Evolutionary conservation across 2,113 vertebrate genomes (phyloP).

Genomic region (Chrysochloris asiatica): DNA sequence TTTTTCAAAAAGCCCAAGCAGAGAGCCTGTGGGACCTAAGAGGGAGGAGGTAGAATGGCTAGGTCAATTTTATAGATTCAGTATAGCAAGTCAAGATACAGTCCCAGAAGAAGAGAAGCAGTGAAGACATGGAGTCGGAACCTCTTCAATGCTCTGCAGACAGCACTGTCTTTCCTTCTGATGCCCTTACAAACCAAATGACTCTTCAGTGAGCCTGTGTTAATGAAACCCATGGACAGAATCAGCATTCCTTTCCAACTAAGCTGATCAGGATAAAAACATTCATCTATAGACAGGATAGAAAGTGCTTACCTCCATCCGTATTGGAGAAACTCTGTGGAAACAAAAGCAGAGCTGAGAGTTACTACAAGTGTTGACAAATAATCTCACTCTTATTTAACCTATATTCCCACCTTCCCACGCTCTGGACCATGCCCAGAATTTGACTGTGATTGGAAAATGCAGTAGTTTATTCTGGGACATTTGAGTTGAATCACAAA

Average conservation of each 20-base stretch:
- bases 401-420: background rate
- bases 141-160: background rate
- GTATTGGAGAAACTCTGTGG: slow-evolving; percentile 92
- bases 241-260: background rate
- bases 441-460: background rate
- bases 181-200: background rate
- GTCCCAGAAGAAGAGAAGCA: background rate
- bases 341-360: slow-evolving; percentile 78
- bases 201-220: background rate
- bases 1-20: slow-evolving; percentile 22
- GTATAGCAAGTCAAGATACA: background rate
- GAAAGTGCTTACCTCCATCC: slow-evolving; percentile 90
- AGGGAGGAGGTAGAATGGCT: background rate
- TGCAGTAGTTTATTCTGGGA: background rate
- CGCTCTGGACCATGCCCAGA: background rate
- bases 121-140: background rate
- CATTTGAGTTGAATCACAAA: background rate
- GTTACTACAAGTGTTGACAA: background rate
- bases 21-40: background rate
- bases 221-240: background rate
- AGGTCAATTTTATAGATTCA: background rate
- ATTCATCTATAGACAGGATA: background rate
- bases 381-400: too few relatives aligned
- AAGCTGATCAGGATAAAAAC: background rate
- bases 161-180: background rate